Evolutionary conservation across 35 echinoderm and acorn worm species (phyloP), one percentile per base, ranked within the genome.

Genomic region (Eucidaris tribuloides): DNA sequence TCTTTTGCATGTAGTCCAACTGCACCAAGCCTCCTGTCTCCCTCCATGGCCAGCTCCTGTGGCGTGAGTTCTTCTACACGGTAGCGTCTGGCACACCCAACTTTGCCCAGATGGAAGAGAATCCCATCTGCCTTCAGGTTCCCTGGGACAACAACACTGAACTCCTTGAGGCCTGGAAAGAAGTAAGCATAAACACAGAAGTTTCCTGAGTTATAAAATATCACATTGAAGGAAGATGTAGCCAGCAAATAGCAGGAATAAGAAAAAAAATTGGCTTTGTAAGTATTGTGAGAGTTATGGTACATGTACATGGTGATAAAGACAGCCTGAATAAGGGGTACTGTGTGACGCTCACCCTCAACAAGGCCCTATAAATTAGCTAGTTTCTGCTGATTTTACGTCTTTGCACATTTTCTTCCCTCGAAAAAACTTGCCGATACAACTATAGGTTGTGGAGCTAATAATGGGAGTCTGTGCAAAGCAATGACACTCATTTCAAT

Each of bases 11-110:
- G 0, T 49, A 85, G 87, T 66, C 78, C 59, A 82, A 78, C 30
- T 80, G 79, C 62, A 85, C 86, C 76, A 89, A 94, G 46, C 92
- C 86, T 39, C 92, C 92, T 4, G 86, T 94, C 11, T 94, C 92
- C 17, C 87, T 94, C 30, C 65, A 76, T 27, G 92, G 92, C 17
- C 92, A 94, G 76, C 46, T 90, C 9, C 76, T 90, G 3, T 94
- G 92, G 87, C 19, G 86, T 18, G 87, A 90, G 79, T 94, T 94
- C 84, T 92, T 87, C 78, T 92, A 87, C 74, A 65, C 82, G 1
- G 82, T 58, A 25, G 88, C 58, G 29, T 54, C 81, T 15, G 71
- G 36, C 20, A 91, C 76, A 70, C 36, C 88, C 82, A 62, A 74
- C 45, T 62, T 91, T 37, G 32, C 89, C 60, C 36, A 94, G 86